A percentile compares a stretch with the other conserved stretches of the same genome.
phyloP scores from a whole-genome alignment of 2,113 vertebrate species.

The Mobula birostris region DNA sequence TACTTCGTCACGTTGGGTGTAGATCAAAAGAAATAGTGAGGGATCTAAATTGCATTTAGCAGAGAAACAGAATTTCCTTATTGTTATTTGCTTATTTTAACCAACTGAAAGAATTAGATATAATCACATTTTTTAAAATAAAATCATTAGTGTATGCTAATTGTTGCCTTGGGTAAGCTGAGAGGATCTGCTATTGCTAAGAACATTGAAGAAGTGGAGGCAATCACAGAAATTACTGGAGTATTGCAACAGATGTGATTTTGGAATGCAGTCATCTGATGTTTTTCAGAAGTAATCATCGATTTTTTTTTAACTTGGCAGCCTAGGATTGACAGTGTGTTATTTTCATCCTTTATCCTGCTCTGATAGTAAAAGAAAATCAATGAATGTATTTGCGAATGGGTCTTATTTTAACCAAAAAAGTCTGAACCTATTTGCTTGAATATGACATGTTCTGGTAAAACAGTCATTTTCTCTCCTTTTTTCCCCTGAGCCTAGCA shows the following conservation, averaged over 20 bases:
- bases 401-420: conserved; percentile 27
- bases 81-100: conserved; percentile 21
- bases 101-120: conserved; percentile 4
- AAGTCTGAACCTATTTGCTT: conserved; percentile 31
- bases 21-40: conserved; percentile 5
- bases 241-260: conserved; percentile 37
- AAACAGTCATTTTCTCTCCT: conserved; percentile 34
- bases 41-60: conserved; percentile 1
- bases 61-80: neutral
- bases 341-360: conserved; percentile 40
- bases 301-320: conserved; percentile 38
- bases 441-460: conserved; percentile 37
- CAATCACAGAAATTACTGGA: conserved; percentile 36
- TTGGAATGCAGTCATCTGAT: conserved; percentile 39
- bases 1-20: neutral
- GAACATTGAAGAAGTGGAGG: conserved; percentile 37
- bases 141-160: conserved; percentile 37
- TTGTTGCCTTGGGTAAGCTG: conserved; percentile 29
- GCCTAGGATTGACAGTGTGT: conserved; percentile 34
- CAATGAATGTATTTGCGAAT: conserved; percentile 37
- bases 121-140: conserved; percentile 24
- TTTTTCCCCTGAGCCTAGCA: conserved; percentile 3
- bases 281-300: conserved; percentile 36
- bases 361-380: conserved; percentile 43
- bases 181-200: conserved; percentile 29